Conservation (phyloP, 2,113 vertebrate species). For the Dinomys branickii region DNA sequence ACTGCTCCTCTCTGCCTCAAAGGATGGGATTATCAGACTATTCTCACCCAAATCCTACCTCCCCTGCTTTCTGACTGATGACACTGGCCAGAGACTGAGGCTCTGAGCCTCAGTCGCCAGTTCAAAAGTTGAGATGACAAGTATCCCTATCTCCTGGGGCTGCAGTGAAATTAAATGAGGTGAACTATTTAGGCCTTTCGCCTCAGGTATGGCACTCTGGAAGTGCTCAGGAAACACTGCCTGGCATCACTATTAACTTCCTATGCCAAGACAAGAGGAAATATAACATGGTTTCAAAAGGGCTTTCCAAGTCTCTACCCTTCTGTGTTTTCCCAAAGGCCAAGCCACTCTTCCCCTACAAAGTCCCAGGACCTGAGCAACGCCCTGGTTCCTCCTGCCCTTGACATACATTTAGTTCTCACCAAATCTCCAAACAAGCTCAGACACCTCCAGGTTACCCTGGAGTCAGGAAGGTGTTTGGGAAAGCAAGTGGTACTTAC, state of each 20-base stretch:
- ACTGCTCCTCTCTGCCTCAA: neutral
- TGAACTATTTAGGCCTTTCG: neutral
- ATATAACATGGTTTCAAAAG: neutral
- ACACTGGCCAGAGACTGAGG: neutral
- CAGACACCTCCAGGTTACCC: neutral
- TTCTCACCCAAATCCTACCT: neutral
- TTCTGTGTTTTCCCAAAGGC: neutral
- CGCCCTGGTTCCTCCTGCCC: neutral
- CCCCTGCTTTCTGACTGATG: neutral
- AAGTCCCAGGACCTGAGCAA: neutral
- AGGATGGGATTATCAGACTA: neutral
- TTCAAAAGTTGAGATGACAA: neutral
- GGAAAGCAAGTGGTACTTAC: conserved; percentile 19
- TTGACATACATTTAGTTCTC: neutral
- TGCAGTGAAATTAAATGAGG: neutral
- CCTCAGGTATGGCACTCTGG: neutral
- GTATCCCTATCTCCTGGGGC: neutral
- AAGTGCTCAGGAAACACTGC: neutral
- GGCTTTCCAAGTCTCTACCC: neutral
- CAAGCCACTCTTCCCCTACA: neutral
- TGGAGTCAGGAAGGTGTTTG: neutral
- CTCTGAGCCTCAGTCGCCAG: neutral
- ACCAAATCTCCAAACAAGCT: neutral
- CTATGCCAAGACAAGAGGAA: neutral
- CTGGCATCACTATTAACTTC: neutral